phyloP scores from a whole-genome alignment of 2,888 invertebrate species.

The Morpho deidamia region DNA sequence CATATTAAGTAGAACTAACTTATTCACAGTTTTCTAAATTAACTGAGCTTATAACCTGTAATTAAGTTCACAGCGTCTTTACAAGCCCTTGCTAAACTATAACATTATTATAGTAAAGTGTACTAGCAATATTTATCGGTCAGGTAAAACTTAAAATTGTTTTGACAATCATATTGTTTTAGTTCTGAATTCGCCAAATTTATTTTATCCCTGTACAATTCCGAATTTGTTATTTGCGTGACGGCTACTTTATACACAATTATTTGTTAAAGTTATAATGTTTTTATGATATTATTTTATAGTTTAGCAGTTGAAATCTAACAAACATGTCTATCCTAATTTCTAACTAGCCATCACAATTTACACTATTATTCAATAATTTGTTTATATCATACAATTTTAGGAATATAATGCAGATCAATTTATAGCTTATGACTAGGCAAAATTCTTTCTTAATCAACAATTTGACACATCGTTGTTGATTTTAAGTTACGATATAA shows the following conservation, averaged over 20 bases:
- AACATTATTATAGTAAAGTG: constrained; percentile 31
- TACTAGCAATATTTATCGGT: too few relatives aligned
- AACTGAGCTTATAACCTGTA: constrained; percentile 59
- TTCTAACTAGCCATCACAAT: constrained; percentile 50
- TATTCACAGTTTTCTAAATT: constrained; percentile 58
- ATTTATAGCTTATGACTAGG: constrained; percentile 76
- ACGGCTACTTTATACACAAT: constrained; percentile 26
- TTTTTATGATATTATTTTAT: constrained; percentile 2
- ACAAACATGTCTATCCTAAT: constrained; percentile 34
- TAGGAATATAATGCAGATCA: constrained; percentile 57
- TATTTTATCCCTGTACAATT: constrained; percentile 74
- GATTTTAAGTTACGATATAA: constrained; percentile 21
- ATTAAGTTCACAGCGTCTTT: constrained; percentile 61
- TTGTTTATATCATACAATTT: constrained; percentile 51
- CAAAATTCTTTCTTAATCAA: constrained; percentile 64
- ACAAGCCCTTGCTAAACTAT: constrained; percentile 48
- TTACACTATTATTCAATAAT: constrained; percentile 46
- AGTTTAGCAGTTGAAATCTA: constrained; percentile 25
- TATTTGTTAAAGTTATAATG: constrained; percentile 23
- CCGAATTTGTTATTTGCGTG: constrained; percentile 67
- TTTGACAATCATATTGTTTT: constrained; percentile 19
- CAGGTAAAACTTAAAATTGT: not conserved
- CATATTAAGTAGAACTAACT: constrained; percentile 56
- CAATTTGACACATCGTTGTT: constrained; percentile 43
- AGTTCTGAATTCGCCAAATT: constrained; percentile 40